Base-by-base conservation (phyloP, 1,140 invertebrate species). In the Aplysia californica region DNA sequence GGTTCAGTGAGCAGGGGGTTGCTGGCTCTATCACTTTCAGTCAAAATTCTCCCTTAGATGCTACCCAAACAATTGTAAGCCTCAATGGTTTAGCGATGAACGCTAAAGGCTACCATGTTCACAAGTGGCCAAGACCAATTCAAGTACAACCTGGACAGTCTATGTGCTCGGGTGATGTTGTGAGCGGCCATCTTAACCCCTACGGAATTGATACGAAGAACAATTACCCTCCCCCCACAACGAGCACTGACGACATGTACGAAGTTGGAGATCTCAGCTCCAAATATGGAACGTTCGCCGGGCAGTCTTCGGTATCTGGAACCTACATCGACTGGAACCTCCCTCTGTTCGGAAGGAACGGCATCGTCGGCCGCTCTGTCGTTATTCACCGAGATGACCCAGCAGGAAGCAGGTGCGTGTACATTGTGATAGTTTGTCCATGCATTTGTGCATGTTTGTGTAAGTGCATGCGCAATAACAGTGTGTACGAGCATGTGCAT, bases 211-310 rank as follows among this genome's bases (percentile, higher is more conserved):
- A 87, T 61, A 69, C 83, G 0, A 50, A 39, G 15, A 58, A 31
- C 38, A 41, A 80, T 72, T 5, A 79, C 0, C 79, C 80, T 58
- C 79, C 85, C 6, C 20, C 70, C 21, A 3, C 83, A 92, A 93
- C 93, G 31, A 90, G 92, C 79, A 96, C 96, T 3, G 92, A 82
- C 36, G 87, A 88, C 75, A 77, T 82, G 65, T 88, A 86, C 85
- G 94, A 95, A 90, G 92, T 97, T 82, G 97, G 97, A 0, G 96
- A 98, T 89, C 88, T 99, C 3, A 95, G 95, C 68, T 96, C 96
- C 5, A 99, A 98, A 90, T 93, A 95, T 88, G 97, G 96, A 0
- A 74, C 80, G 0, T 80, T 92, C 10, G 80, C 79, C 20, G 87
- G 84, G 29, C 79, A 86, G 36, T 80, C 84, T 23, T 90, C 91